Evolutionary conservation across 2,113 vertebrate species (phyloP).

Genomic region (Nannobrachium achirus): DNA sequence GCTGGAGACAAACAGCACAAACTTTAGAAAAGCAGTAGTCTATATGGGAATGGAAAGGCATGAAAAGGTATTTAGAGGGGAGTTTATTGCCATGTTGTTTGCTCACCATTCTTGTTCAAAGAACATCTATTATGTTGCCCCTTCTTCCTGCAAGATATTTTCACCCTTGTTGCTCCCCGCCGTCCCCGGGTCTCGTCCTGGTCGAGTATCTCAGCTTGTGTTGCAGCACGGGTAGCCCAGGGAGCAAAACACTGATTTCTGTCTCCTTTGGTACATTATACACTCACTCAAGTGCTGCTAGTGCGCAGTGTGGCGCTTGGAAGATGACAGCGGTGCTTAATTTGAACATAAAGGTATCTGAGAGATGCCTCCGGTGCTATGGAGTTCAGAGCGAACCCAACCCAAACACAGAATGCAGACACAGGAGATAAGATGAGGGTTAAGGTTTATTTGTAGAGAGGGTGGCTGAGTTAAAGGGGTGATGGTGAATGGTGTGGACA

Average conservation of each 20-base stretch:
- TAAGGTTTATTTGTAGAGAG: too few species aligned
- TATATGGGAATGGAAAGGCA: constrained; percentile 29
- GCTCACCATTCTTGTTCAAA: constrained; percentile 48
- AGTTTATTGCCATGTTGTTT: constrained; percentile 34
- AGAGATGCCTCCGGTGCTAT: constrained; percentile 31
- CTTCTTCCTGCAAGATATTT: constrained; percentile 52
- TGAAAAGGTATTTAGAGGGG: constrained; percentile 58
- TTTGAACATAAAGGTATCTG: constrained; percentile 68
- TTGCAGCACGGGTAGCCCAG: constrained; percentile 47
- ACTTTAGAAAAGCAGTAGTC: constrained; percentile 24
- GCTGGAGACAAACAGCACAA: constrained; percentile 37
- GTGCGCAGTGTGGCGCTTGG: constrained; percentile 43
- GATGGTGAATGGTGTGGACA: too few species aligned
- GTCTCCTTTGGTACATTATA: constrained; percentile 55
- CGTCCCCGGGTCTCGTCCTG: constrained; percentile 52
- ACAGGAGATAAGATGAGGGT: too few species aligned
- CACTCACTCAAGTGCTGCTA: constrained; percentile 43
- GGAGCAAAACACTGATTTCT: constrained; percentile 71
- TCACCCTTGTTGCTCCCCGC: constrained; percentile 53
- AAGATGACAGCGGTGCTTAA: constrained; percentile 65
- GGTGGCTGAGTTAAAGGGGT: too few species aligned
- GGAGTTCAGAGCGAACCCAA: too few species aligned
- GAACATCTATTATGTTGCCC: constrained; percentile 53
- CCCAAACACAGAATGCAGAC: too few species aligned
- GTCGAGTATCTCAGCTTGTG: constrained; percentile 43